These are phyloP conservation scores for Dryobotodes eremita DNA, from an alignment of 2,888 invertebrate species.

Conservation along the genomic window DNA sequence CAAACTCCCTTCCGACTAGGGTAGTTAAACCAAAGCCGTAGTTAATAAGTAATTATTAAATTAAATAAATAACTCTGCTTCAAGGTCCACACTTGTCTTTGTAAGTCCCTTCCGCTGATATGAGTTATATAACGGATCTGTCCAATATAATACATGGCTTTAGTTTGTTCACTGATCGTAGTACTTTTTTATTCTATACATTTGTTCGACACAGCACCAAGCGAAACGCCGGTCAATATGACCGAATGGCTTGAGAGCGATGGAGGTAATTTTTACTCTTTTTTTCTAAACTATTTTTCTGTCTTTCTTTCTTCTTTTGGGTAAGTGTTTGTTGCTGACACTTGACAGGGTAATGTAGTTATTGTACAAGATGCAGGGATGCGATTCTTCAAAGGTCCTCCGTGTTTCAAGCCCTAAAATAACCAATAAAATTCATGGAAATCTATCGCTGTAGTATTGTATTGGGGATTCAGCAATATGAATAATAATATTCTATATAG, in stretches of 20 bases:
- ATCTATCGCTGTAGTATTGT: neutral
- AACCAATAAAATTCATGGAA: neutral
- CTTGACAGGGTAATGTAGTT: too few species aligned
- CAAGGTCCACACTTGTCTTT: too few species aligned
- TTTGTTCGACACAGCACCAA: neutral
- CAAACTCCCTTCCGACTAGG: neutral
- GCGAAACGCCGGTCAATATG: neutral
- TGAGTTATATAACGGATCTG: too few species aligned
- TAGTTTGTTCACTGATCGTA: neutral
- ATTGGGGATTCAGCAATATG: neutral
- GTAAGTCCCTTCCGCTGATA: too few species aligned
- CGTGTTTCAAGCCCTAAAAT: neutral
- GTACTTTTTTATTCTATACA: neutral
- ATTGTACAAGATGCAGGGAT: neutral
- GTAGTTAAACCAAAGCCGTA: too few species aligned
- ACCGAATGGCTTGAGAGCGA: neutral
- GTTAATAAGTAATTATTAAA: too few species aligned
- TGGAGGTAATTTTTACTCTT: neutral
- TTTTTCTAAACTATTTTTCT: neutral
- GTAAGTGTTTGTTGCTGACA: neutral
- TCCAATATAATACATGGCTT: too few species aligned
- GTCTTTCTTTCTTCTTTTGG: neutral
- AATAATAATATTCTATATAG: neutral
- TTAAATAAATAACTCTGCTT: too few species aligned
- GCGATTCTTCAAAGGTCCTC: neutral